Percentiles rank a stretch among this genome's conserved stretches.
phyloP scores from a whole-genome alignment of 1,140 invertebrate genomes.

The Meteorus sp. region DNA sequence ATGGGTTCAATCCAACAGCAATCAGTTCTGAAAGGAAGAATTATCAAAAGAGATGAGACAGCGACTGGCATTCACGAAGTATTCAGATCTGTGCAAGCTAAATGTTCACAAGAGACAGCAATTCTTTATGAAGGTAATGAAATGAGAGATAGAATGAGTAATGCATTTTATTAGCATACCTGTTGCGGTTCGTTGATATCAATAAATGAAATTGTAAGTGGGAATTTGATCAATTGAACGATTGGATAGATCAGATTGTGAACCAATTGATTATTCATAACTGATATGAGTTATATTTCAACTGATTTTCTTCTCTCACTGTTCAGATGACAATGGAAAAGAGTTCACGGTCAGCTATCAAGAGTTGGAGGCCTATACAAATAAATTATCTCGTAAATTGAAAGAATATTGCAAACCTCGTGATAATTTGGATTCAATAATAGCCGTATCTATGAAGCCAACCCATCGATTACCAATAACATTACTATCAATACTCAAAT shows the following conservation, averaged over 20 bases:
- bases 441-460: slow-evolving; percentile 77
- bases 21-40: slow-evolving; percentile 64
- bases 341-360: slow-evolving; percentile 59
- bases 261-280: too few relatives aligned
- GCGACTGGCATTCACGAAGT: slow-evolving; percentile 60
- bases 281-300: too few relatives aligned
- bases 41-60: slow-evolving; percentile 47
- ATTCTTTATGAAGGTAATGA: slow-evolving; percentile 63
- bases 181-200: too few relatives aligned
- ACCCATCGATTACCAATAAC: slow-evolving; percentile 70
- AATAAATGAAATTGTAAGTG: too few relatives aligned
- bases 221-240: too few relatives aligned
- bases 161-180: too few relatives aligned
- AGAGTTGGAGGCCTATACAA: slow-evolving; percentile 64
- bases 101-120: slow-evolving; percentile 56
- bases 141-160: too few relatives aligned
- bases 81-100: slow-evolving; percentile 51
- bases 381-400: slow-evolving; percentile 64
- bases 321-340: slow-evolving; percentile 54
- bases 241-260: too few relatives aligned
- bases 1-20: slow-evolving; percentile 71
- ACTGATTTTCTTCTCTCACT: not conserved
- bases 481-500: slow-evolving; percentile 77
- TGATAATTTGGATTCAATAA: slow-evolving; percentile 65
- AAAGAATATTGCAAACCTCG: slow-evolving; percentile 48